Base-by-base conservation (phyloP, 2,888 invertebrate species). In the Trichogramma dendrolimi region DNA sequence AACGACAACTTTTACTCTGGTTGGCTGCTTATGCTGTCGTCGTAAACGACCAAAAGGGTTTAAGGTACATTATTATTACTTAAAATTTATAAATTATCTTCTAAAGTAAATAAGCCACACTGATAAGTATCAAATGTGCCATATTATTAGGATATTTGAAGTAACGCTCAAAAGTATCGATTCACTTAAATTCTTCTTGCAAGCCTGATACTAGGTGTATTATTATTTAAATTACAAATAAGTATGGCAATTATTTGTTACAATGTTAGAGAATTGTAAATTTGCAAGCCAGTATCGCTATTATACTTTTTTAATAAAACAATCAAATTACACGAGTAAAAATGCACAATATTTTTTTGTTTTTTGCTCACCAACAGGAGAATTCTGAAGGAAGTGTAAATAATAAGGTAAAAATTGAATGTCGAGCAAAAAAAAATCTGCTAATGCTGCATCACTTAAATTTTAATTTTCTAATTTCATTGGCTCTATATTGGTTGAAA, bases 21-120 rank as follows among this genome's bases (percentile, higher is more conserved):
- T 72, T 6, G 78, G 78, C 54, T 79, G 78, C 61, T 69, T 77
- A 46, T 79, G 78, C 65, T 79, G 78, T 63, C 72, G 73, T 44
- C 73, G 73, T 66, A 73, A 74, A 62, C 70, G 74, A 67, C 72
- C 75, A 4, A 78, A 76, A 68, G 79, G 79, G 61, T 79, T 79
- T 68, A 72, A 78, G 75, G 79, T 79, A 72, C 62, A 63, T 50
- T 11, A 6, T 46, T 49, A 42, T 6, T 47, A 11, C 11, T 49
- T 38, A 42, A 7, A 38, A 50, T 42, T 57, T 42, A 54, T 56
- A 39, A 58, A 48, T 11, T 52, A 40, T 58, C 47, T 42, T 49
- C 39, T 52, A 40, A 51, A 40, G 49, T n/a, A 46, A 52, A 48
- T 39, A 14, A 43, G 39, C 4, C 4, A 8, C 44, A 44, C 11